Base-by-base conservation (phyloP, 2,888 invertebrate genomes). In the Baronia brevicornis region DNA sequence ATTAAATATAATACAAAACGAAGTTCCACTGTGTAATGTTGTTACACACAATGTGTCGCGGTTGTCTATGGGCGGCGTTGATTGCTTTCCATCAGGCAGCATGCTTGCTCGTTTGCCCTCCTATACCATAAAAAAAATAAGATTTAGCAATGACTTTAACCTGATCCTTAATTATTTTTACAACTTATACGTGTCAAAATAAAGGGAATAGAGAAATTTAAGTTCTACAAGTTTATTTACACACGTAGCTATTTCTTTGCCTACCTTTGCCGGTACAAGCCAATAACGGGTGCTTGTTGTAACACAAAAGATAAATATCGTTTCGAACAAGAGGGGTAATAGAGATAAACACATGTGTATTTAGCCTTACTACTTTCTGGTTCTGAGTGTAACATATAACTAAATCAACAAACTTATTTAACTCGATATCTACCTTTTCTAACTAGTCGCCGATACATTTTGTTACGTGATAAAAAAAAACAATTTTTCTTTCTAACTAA, bases 291-390 rank as follows among this genome's bases (percentile, higher is more conserved):
- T 53, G 63, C 58, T 59, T 56, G 55, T 62, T 61, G 63, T 71
- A 67, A 78, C 63, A 70, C 66, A 66, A 71, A 80, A 78, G 71
- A 73, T 72, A 82, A 82, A 82, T 70, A 75, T 64, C 57, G 48
- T 52, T 56, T 60, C 71, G 78, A 23, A 31, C 74, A 77, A 71
- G 70, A 65, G 59, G 52, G 54, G 70, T 74, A 75, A 79, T 78
- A 72, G 68, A 73, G 69, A 77, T 77, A 75, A 75, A 75, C 72
- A 72, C 58, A 71, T 70, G 67, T 70, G 62, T 72, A 60, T 69
- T 69, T 57, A 58, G 56, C 62, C 65, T 57, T 60, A 69, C 67
- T 73, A 72, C 70, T 73, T 74, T 62, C 56, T 54, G 64, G 55
- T 52, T 60, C 51, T 48, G 48, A 57, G 52, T 68, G 67, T 67